Evolutionary conservation across 2,888 invertebrate genomes (phyloP).

Genomic region (Andrena hattorfiana): DNA sequence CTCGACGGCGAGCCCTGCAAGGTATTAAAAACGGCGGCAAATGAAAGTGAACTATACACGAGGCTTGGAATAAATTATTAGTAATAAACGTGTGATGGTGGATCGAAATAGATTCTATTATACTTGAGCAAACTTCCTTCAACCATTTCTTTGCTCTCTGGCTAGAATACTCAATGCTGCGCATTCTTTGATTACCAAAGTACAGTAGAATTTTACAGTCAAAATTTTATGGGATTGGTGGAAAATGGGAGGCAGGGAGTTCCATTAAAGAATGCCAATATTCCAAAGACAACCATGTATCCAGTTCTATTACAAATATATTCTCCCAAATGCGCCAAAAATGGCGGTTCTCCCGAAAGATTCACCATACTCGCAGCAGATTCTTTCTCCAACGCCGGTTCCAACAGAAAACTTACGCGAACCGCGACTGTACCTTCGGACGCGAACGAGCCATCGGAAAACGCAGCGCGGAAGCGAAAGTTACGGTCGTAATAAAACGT

Average conservation of each 20-base stretch:
- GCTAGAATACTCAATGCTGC: no score
- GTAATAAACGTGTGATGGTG: no score
- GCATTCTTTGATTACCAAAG: no score
- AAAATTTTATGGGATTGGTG: no score
- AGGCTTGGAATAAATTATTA: no score
- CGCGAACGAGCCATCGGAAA: neutral
- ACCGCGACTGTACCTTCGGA: neutral
- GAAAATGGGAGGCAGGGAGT: neutral
- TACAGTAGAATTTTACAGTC: no score
- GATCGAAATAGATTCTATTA: no score
- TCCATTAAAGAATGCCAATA: no score
- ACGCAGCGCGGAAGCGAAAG: neutral
- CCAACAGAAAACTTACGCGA: neutral
- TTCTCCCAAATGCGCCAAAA: neutral
- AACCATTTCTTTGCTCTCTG: no score
- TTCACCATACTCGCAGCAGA: neutral
- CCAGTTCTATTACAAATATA: no score
- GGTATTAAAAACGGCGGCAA: neutral
- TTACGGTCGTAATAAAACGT: conserved; percentile 15
- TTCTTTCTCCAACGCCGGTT: neutral
- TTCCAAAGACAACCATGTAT: no score
- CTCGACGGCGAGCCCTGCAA: neutral
- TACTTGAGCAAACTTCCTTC: no score
- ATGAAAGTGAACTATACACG: neutral
- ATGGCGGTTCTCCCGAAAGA: neutral